A percentile compares a stretch with the other conserved stretches of the same genome.
Evolutionary conservation across 2,113 vertebrate species (phyloP).

Genomic region (Canis aureus): DNA sequence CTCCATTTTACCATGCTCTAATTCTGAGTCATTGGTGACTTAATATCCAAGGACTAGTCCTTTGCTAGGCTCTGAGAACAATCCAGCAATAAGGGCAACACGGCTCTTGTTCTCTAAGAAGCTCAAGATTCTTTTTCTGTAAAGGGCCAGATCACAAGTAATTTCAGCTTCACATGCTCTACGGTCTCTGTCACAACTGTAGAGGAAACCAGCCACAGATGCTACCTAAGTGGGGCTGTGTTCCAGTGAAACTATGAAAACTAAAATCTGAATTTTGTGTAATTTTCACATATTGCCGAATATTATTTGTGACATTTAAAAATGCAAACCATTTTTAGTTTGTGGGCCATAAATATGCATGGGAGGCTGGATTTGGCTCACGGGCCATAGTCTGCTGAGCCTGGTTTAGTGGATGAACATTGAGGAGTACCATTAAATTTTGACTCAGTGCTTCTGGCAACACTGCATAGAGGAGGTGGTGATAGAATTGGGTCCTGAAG

Average conservation of each 20-base stretch:
- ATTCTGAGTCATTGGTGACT: neutral
- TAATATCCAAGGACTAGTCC: neutral
- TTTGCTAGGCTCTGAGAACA: neutral
- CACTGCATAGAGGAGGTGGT: neutral
- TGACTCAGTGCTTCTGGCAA: neutral
- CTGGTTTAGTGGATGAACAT: neutral
- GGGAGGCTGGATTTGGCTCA: neutral
- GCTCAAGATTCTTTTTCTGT: neutral
- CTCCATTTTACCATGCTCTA: neutral
- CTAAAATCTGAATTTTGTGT: neutral
- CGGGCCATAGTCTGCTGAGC: neutral
- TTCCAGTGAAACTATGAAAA: neutral
- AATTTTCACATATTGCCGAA: neutral
- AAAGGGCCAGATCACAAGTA: neutral
- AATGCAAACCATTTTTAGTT: neutral
- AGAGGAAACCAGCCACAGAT: fast-evolving
- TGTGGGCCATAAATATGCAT: neutral
- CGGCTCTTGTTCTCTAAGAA: neutral
- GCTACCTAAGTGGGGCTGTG: fast-evolving
- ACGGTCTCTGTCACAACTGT: fast-evolving
- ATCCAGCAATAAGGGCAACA: fast-evolving
- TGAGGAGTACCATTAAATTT: neutral
- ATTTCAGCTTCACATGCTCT: neutral
- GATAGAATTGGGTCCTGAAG: neutral
- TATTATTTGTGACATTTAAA: neutral